Evolutionary conservation across 2,113 vertebrate species (phyloP).

Genomic region (Arizona elegans): DNA sequence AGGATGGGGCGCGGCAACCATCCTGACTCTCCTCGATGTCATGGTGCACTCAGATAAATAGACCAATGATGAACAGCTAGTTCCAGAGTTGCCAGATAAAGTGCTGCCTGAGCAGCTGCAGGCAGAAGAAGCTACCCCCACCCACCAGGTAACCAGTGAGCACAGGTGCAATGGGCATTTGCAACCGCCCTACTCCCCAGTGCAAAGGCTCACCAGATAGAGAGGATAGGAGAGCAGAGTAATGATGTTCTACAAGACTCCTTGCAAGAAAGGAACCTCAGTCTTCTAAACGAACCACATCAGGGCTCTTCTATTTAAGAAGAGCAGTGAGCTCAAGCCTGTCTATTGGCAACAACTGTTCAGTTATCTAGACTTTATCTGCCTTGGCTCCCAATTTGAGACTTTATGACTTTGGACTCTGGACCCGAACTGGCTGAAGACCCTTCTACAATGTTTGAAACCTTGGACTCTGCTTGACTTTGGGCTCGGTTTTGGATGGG

Average conservation of each 20-base stretch:
- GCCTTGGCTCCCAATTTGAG: background rate
- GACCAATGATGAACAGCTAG: background rate
- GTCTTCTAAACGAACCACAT: background rate
- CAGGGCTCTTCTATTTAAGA: background rate
- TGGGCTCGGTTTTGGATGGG: background rate
- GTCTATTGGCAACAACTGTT: background rate
- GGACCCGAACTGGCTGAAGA: background rate
- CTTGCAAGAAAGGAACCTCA: background rate
- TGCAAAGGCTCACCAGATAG: background rate
- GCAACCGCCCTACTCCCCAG: background rate
- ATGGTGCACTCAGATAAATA: background rate
- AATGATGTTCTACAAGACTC: background rate
- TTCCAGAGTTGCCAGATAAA: background rate
- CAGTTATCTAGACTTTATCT: background rate
- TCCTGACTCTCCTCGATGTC: background rate
- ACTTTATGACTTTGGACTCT: background rate
- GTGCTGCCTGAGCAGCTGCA: background rate
- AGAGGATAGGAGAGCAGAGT: background rate
- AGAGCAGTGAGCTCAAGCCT: background rate
- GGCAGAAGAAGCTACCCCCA: background rate
- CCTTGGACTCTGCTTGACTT: background rate
- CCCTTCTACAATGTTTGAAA: background rate
- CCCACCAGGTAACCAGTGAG: background rate
- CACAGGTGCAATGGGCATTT: background rate
- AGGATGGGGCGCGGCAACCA: background rate